A percentile compares a stretch with the other conserved stretches of the same genome.
phyloP scores from a whole-genome alignment of 2,888 invertebrate genomes.

The Pheosia tremula region DNA sequence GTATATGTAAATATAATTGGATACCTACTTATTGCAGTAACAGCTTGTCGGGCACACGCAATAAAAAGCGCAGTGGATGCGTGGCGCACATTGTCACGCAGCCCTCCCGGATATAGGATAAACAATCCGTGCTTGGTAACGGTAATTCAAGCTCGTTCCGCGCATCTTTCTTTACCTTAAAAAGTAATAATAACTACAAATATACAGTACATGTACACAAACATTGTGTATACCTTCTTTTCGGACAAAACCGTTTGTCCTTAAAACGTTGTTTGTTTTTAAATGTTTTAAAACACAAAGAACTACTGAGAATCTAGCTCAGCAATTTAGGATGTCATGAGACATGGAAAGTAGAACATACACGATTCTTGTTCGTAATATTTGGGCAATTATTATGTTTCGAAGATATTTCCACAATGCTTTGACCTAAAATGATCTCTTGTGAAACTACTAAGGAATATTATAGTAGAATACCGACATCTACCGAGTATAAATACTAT shows the following conservation, averaged over 20 bases:
- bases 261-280: conserved; percentile 64
- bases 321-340: conserved; percentile 20
- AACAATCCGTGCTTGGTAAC: conserved; percentile 48
- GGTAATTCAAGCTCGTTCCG: conserved; percentile 47
- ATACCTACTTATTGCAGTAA: not conserved
- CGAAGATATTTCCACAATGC: not conserved
- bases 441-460: too few relatives aligned
- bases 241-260: conserved; percentile 48
- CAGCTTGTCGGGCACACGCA: not conserved
- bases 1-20: not conserved
- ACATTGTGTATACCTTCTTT: conserved; percentile 42
- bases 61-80: conserved; percentile 11
- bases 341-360: conserved; percentile 21
- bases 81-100: conserved; percentile 23
- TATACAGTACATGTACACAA: conserved; percentile 30
- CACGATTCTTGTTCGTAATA: conserved; percentile 33
- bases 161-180: conserved; percentile 38
- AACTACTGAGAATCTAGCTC: conserved; percentile 24
- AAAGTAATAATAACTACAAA: conserved; percentile 35
- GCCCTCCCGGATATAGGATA: conserved; percentile 42
- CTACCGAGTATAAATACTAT: too few relatives aligned
- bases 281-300: conserved; percentile 49
- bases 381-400: conserved; percentile 8
- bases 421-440: not conserved
- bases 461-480: too few relatives aligned